Percentiles rank a stretch among this genome's conserved stretches.
phyloP scores from a whole-genome alignment of 1,140 invertebrate species.

The Dendrolimus kikuchii region DNA sequence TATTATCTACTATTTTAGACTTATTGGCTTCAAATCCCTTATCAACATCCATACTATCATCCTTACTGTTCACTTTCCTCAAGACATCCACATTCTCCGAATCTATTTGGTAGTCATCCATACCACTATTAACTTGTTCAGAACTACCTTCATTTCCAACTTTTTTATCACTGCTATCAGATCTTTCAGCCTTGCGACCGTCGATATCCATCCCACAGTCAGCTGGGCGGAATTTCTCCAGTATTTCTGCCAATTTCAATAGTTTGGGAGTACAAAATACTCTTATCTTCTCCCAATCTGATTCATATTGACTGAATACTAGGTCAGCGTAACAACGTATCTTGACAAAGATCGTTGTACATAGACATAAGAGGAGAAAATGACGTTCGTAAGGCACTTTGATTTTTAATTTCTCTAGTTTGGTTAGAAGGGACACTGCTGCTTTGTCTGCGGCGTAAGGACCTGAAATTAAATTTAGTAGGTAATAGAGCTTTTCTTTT shows the following conservation, averaged over 20 bases:
- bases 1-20: too few relatives aligned
- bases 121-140: too few relatives aligned
- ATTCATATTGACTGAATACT: slow-evolving; percentile 77
- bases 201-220: slow-evolving; percentile 27
- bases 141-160: too few relatives aligned
- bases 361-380: slow-evolving; percentile 86
- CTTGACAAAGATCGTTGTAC: slow-evolving; percentile 87
- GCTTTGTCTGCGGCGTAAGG: slow-evolving; percentile 90
- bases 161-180: too few relatives aligned
- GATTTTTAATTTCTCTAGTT: slow-evolving; percentile 91
- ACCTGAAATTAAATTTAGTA: slow-evolving; percentile 62
- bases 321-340: slow-evolving; percentile 81
- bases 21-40: too few relatives aligned
- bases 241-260: slow-evolving; percentile 81
- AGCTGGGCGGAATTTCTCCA: slow-evolving; percentile 82
- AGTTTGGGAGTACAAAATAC: slow-evolving; percentile 88
- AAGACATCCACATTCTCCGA: too few relatives aligned
- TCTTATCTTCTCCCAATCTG: slow-evolving; percentile 82
- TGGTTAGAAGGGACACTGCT: slow-evolving; percentile 84
- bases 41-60: too few relatives aligned
- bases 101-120: too few relatives aligned
- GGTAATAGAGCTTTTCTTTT: background rate
- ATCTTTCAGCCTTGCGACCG: too few relatives aligned
- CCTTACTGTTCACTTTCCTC: too few relatives aligned
- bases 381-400: slow-evolving; percentile 93